phyloP scores from a whole-genome alignment of 2,888 invertebrate species.

The Lycophotia porphyrea region DNA sequence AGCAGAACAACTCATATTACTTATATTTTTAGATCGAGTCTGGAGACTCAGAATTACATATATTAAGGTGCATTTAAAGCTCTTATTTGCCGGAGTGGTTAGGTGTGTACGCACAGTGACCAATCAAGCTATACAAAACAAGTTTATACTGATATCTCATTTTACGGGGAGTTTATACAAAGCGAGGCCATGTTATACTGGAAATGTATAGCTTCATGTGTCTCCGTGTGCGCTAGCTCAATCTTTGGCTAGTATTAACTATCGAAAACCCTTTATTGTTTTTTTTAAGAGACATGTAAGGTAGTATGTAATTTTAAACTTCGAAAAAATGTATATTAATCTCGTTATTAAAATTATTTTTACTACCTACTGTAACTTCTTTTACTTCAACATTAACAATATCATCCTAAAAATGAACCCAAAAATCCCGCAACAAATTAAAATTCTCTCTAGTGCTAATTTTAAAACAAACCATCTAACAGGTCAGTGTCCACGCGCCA shows the following conservation, averaged over 20 bases:
- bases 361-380: background rate
- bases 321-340: background rate
- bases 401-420: background rate
- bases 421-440: constrained; percentile 21
- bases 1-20: background rate
- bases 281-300: background rate
- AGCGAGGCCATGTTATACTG: too few relatives aligned
- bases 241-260: background rate
- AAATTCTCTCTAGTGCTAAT: constrained; percentile 65
- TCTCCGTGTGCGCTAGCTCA: too few relatives aligned
- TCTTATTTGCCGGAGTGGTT: background rate
- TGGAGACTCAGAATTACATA: background rate
- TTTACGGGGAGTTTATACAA: too few relatives aligned
- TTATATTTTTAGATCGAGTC: background rate
- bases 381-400: background rate
- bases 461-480: constrained; percentile 70
- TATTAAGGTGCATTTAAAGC: background rate
- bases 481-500: constrained; percentile 66
- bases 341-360: too few relatives aligned
- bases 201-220: too few relatives aligned
- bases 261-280: background rate
- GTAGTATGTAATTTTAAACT: background rate
- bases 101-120: too few relatives aligned
- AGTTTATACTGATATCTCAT: too few relatives aligned
- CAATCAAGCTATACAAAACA: too few relatives aligned